Evolutionary conservation across 2,888 invertebrate genomes (phyloP), one percentile per base, ranked within the genome.

Genomic region (Tenthredo notha): DNA sequence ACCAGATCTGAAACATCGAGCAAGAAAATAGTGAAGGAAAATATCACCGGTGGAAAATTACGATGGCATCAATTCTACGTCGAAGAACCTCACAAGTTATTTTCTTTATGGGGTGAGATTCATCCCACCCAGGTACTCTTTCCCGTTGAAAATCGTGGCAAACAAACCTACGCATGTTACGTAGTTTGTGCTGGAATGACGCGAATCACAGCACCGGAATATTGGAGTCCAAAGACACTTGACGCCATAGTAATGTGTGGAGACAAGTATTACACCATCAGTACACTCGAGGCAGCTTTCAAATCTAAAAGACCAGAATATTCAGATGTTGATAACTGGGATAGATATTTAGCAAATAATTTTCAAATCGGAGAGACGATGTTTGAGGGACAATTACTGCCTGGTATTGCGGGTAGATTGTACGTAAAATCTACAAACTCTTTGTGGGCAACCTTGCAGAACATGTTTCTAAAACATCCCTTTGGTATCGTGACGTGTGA

Each of bases 21-120:
- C 0, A 88, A 87, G 21, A 84, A 40, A 61, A 84, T 40, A 29
- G 6, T 0, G 1, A n/a, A 50, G 4, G 85, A 87, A 9, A 85
- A 86, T 43, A 54, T 67, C 5, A 50, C 6, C 7, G 10, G 15
- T 5, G 83, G 40, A 0, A 91, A 90, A 50, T 83, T 89, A 67
- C 88, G 88, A 0, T 96, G 96, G 96, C 96, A 96, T 89, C 94
- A 95, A 83, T 97, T 95, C 95, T 95, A 96, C 86, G 95, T 96
- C 1, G 96, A 97, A 90, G 96, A 96, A 87, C 94, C 95, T 2
- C 95, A 95, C 1, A 96, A 96, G 86, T 92, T 97, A 0, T 97
- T 94, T 93, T 96, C 97, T 0, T 92, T 97, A 0, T 95, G 96
- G 95, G 96, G 96, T 0, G 94, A 94, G 50, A 89, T 96, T 21